Evolutionary conservation across 2,113 vertebrate genomes (phyloP), one percentile per base, ranked within the genome.

Genomic region (Australoheros scitulus): DNA sequence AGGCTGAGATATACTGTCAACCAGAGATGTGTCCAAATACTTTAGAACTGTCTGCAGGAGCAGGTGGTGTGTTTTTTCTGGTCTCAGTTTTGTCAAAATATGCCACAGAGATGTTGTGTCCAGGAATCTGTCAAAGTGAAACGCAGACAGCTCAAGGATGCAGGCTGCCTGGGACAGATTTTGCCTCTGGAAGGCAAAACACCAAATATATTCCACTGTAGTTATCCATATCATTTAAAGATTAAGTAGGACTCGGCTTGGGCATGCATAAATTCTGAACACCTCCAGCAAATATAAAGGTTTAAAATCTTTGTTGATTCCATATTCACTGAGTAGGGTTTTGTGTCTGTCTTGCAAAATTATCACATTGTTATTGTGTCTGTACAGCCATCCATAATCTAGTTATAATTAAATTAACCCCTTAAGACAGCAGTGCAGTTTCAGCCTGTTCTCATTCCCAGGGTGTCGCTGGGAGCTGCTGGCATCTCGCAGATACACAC

Each of bases 11-110:
- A 82, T 26, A 11, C 78, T 55, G 77, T 82, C 59, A 50, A 61
- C 36, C 47, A 77, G 72, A 80, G 77, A 76, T 56, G 80, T 79
- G 81, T 79, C 82, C 14, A 43, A 68, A 82, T 64, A 79, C 65
- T 82, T 86, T 56, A 6, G 1, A 84, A 70, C 59, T 85, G 58
- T 57, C 58, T 56, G 61, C 5, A 38, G 26, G 43, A 84, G 59
- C 32, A 18, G 56, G 32, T 77, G 7, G 17, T 1, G 11, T 26
- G 3, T 50, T 50, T 17, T 14, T 75, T 79, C 38, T 61, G 56
- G 7, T 43, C 0, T 41, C 34, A 10, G 57, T 75, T 89, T 86
- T 56, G 65, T n/a, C 74, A 64, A 79, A 85, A 83, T 60, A 29
- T 70, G 22, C 7, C 36, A 77, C 86, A 60, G 85, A 80, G 55